These are phyloP conservation scores for Phytoseiulus persimilis DNA, from an alignment of 2,888 invertebrate genomes.

Conservation along the genomic window DNA sequence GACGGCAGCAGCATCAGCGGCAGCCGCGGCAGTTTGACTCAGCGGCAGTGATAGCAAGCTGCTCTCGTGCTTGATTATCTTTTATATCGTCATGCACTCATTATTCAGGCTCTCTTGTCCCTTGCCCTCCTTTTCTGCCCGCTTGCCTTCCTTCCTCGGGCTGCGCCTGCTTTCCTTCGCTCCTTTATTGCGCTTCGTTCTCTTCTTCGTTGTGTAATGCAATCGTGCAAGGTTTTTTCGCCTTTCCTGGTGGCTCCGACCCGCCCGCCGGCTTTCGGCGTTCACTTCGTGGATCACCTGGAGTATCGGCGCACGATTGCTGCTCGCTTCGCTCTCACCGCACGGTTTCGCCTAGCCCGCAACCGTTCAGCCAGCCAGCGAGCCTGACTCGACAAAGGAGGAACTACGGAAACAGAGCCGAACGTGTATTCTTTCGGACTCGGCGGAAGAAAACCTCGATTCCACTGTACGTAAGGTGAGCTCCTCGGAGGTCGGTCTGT, in stretches of 20 bases:
- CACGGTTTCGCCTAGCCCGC: not conserved
- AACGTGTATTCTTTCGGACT: not conserved
- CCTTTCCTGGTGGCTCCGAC: not conserved
- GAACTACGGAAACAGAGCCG: not conserved
- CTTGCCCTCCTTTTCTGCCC: not conserved
- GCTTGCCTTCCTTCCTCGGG: not conserved
- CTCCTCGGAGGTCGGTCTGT: not conserved
- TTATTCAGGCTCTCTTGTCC: not conserved
- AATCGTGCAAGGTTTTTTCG: not conserved
- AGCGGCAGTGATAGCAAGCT: not conserved
- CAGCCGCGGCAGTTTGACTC: not conserved
- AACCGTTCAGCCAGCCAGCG: not conserved
- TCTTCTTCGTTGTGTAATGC: not conserved
- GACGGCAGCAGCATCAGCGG: not conserved
- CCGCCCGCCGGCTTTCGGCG: not conserved
- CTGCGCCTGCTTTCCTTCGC: not conserved
- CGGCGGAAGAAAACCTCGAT: not conserved
- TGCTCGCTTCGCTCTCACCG: not conserved
- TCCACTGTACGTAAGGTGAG: not conserved
- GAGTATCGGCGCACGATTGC: not conserved
- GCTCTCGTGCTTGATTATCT: not conserved
- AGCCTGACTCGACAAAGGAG: not conserved
- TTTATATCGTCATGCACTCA: not conserved
- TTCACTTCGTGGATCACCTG: not conserved
- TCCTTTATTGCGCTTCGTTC: not conserved